A percentile compares a stretch with the other conserved stretches of the same genome.
phyloP scores from a whole-genome alignment of 2,113 vertebrate genomes.

The Apistogramma diplotaenia region DNA sequence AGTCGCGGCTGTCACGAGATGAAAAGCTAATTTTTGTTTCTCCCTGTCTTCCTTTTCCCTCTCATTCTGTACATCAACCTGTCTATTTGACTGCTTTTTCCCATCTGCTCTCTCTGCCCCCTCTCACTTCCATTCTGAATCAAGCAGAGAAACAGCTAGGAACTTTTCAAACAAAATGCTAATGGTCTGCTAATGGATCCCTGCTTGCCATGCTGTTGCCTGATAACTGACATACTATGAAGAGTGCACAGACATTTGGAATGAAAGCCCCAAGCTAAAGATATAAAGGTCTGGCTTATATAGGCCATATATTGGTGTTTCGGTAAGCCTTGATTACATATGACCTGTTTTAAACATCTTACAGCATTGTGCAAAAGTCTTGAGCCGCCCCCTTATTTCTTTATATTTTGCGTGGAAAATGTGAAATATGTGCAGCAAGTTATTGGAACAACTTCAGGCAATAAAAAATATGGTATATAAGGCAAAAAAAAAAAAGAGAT shows the following conservation, averaged over 20 bases:
- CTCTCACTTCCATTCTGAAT: slow-evolving; percentile 35
- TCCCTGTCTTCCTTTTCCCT: background rate
- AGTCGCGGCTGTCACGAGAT: slow-evolving; percentile 54
- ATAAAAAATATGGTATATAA: too few species aligned
- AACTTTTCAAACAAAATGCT: slow-evolving; percentile 63
- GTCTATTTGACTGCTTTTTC: slow-evolving; percentile 36
- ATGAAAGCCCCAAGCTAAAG: background rate
- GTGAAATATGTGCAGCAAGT: too few species aligned
- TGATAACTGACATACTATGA: slow-evolving; percentile 17
- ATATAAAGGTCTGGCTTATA: background rate
- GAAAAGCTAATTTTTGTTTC: slow-evolving; percentile 47
- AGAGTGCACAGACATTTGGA: background rate
- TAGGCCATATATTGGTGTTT: background rate
- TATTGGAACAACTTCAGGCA: too few species aligned
- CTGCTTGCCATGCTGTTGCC: slow-evolving; percentile 13
- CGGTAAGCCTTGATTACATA: background rate
- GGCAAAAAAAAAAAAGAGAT: too few species aligned
- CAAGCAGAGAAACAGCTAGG: slow-evolving; percentile 43
- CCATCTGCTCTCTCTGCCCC: slow-evolving; percentile 7
- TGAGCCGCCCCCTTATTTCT: background rate
- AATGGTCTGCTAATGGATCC: slow-evolving; percentile 58
- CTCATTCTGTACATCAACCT: slow-evolving; percentile 27
- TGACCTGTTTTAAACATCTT: background rate
- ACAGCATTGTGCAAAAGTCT: background rate
- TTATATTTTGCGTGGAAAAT: background rate